Evolutionary conservation across 1,140 invertebrate species (phyloP), one percentile per base, ranked within the genome.

Genomic region (Leptonema lineaticorne): DNA sequence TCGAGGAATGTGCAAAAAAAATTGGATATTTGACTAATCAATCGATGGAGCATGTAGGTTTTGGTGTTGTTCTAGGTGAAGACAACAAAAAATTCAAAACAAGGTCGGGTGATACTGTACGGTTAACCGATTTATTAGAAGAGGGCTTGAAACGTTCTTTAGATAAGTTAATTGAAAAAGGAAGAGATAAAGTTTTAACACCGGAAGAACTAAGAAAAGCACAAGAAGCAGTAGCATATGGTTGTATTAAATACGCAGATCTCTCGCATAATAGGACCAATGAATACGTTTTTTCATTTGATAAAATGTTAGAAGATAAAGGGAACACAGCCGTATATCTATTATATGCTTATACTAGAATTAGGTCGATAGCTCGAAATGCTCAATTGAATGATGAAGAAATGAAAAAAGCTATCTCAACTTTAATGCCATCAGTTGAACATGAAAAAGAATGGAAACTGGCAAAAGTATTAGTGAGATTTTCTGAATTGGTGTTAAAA

Each of bases 61-160:
- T 99, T 81, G 98, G 98, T 20, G 92, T 99, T 7, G 98, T 99
- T 0, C 82, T 99, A 0, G 98, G 98, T 16, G 97, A 98, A 82
- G 97, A 99, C 83, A 96, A 93, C 78, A 99, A 99, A 78, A 99
- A 99, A 80, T 99, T 99, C 76, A 99, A 99, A 83, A 99, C 97
- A 0, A 86, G 98, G 62, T 98, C 96, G 28, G 97, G 97, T 5
- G 97, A 99, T 72, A 97, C 96, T 6, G 90, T 99, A 0, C 89
- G 93, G 71, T 81, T 99, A 0, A 85, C 86, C 8, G 93, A 98
- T 74, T 83, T 99, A n/a, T 81, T 99, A 5, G 91, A 99, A 76
- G 97, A 99, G 87, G 97, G 96, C 56, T 76, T 98, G 22, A 91
- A 88, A 69, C 85, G 94, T 65, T 85, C 95, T 7, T 78, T 90